These are phyloP conservation scores for Panonychus citri DNA, from an alignment of 1,140 invertebrate species.

Conservation along the genomic window DNA sequence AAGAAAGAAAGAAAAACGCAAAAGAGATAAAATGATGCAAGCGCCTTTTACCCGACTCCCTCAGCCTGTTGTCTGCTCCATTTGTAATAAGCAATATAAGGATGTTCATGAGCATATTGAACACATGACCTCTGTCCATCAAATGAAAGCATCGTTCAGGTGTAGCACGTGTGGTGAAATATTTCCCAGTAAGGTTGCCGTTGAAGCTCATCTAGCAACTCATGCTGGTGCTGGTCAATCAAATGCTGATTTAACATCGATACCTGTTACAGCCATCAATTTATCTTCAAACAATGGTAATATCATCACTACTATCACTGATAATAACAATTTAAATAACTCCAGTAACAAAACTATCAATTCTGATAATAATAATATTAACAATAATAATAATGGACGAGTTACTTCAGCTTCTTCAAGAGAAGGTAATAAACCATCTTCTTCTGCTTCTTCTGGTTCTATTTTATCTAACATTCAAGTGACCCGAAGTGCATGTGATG, in stretches of 20 bases:
- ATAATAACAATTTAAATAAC: not conserved
- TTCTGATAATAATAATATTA: not conserved
- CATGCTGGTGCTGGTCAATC: not conserved
- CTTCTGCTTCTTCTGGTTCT: not conserved
- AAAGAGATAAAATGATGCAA: too few relatives aligned
- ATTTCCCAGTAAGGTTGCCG: not conserved
- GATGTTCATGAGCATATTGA: too few relatives aligned
- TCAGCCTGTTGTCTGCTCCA: too few relatives aligned
- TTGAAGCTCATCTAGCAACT: not conserved
- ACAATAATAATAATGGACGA: not conserved
- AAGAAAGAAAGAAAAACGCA: too few relatives aligned
- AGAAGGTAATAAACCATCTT: not conserved
- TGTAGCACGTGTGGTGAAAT: constrained; percentile 1
- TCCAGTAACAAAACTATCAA: not conserved
- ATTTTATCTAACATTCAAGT: not conserved
- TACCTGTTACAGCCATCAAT: too few relatives aligned
- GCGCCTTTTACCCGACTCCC: too few relatives aligned
- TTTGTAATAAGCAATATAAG: too few relatives aligned
- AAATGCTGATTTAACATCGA: too few relatives aligned
- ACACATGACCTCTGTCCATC: not conserved
- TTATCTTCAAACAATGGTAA: too few relatives aligned
- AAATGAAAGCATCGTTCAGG: not conserved
- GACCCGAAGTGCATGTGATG: not conserved
- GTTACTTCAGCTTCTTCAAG: not conserved
- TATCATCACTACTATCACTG: too few relatives aligned